These are phyloP conservation scores for Athrips mouffetella DNA, from an alignment of 2,888 invertebrate genomes.

Conservation along the genomic window DNA sequence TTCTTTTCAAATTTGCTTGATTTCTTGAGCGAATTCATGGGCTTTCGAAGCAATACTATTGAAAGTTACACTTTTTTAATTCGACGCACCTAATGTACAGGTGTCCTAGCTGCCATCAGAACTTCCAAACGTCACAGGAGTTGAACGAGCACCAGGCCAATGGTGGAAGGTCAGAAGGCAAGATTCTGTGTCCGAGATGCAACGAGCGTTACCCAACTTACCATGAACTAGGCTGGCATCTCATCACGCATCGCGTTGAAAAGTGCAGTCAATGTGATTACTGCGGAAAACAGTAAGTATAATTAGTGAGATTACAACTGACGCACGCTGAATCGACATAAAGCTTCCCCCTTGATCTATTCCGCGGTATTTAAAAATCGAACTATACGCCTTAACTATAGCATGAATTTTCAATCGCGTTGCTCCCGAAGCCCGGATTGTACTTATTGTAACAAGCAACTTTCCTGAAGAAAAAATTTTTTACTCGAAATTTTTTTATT, in stretches of 20 bases:
- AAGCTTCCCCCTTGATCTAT: too few species aligned
- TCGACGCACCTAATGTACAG: conserved; percentile 39
- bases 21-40: too few species aligned
- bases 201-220: conserved; percentile 65
- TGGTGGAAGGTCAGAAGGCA: conserved; percentile 66
- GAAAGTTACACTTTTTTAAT: background rate
- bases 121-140: conserved; percentile 68
- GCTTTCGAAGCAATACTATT: background rate
- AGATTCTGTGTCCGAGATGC: conserved; percentile 63
- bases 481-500: too few species aligned
- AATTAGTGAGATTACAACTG: background rate
- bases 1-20: too few species aligned
- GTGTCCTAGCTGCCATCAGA: conserved; percentile 67
- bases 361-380: too few species aligned
- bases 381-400: too few species aligned
- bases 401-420: too few species aligned
- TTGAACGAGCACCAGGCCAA: conserved; percentile 62
- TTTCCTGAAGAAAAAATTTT: too few species aligned
- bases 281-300: conserved; percentile 63
- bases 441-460: too few species aligned
- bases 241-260: conserved; percentile 56
- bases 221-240: conserved; percentile 62
- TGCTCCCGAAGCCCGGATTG: too few species aligned
- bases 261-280: conserved; percentile 67
- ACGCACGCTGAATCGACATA: too few species aligned